Evolutionary conservation across 1,140 invertebrate genomes (phyloP).

Genomic region (Euschistus heros): DNA sequence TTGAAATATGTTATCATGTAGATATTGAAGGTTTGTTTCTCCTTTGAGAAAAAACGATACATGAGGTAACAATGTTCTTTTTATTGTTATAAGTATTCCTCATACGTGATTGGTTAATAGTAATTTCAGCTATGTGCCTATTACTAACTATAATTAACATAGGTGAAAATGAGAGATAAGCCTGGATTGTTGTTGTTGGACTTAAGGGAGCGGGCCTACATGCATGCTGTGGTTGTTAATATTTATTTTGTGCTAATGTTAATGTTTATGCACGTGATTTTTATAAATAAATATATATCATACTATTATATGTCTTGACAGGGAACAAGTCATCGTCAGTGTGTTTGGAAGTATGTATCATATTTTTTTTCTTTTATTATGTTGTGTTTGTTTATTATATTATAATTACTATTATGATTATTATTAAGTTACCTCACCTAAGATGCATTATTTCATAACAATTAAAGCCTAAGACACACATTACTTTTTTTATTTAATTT

Average conservation of each 20-base stretch:
- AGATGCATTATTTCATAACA: not conserved
- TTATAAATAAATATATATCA: constrained; percentile 13
- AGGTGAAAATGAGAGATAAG: constrained; percentile 17
- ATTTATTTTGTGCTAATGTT: constrained; percentile 20
- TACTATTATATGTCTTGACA: constrained; percentile 16
- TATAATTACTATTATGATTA: not conserved
- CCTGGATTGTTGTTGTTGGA: constrained; percentile 17
- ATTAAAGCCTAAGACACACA: not conserved
- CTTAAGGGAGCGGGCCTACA: constrained; percentile 17
- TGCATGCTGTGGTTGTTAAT: constrained; percentile 20
- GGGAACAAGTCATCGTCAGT: constrained; percentile 16
- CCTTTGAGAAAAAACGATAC: constrained; percentile 1
- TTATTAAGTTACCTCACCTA: not conserved
- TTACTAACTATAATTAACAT: constrained; percentile 11
- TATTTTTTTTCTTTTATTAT: constrained; percentile 12
- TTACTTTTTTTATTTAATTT: not conserved
- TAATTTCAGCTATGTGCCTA: constrained; percentile 15
- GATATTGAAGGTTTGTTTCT: constrained; percentile 3
- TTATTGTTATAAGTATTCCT: not conserved
- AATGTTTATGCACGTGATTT: constrained; percentile 8
- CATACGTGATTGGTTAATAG: not conserved
- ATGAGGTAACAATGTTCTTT: constrained; percentile 1
- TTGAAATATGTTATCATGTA: not conserved
- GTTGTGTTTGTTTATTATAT: not conserved
- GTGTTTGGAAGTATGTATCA: constrained; percentile 13